These are phyloP conservation scores for Cettia cetti DNA, from an alignment of 2,113 vertebrate species.

Conservation along the genomic window DNA sequence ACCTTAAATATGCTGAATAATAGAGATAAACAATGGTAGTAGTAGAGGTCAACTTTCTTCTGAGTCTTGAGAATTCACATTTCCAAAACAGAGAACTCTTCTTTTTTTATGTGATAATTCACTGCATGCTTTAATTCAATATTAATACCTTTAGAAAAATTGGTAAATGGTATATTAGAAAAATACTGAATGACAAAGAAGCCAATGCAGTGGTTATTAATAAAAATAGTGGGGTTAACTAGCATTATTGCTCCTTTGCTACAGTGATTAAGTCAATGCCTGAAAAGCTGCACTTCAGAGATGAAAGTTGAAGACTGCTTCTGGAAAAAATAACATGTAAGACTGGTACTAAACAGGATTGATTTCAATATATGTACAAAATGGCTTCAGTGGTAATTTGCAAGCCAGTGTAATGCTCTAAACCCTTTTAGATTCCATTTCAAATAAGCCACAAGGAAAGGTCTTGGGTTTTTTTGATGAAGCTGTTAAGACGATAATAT, in stretches of 20 bases:
- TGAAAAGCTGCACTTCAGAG: not conserved
- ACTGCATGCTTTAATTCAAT: not conserved
- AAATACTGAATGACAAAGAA: not conserved
- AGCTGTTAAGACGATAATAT: not conserved
- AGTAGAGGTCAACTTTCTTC: not conserved
- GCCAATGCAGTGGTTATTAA: not conserved
- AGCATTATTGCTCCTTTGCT: not conserved
- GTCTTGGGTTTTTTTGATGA: not conserved
- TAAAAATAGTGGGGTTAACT: not conserved
- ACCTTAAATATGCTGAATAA: not conserved
- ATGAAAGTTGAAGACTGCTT: not conserved
- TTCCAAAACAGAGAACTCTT: not conserved
- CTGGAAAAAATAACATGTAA: not conserved
- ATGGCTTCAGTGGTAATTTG: not conserved
- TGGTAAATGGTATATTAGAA: not conserved
- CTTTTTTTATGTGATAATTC: not conserved
- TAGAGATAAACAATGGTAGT: not conserved
- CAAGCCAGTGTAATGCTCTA: not conserved
- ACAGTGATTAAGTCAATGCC: not conserved
- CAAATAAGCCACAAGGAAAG: not conserved
- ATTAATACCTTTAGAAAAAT: not conserved
- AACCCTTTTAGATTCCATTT: not conserved
- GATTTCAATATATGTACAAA: not conserved
- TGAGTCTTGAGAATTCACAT: not conserved
- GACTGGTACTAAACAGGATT: not conserved